Base-by-base conservation (phyloP, 2,797 vertebrate genomes). In the Fistularia commersonii region DNA sequence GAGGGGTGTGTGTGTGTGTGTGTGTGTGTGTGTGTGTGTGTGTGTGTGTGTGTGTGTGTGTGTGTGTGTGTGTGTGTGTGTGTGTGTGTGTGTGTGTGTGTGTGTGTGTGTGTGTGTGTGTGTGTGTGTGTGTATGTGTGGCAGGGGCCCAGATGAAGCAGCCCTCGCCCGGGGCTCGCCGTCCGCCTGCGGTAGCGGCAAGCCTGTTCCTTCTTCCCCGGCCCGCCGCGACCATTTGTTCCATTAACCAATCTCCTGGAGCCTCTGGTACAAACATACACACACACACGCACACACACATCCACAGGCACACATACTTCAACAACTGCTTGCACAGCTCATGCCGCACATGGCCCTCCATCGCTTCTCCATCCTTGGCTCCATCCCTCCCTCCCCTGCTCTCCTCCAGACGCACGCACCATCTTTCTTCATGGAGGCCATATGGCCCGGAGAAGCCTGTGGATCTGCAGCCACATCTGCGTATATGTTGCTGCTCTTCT, bases 381-480 rank as follows among this genome's bases (percentile, higher is more conserved):
- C 70, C 65, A 60, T 63, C 68, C 55, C 57, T 67, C 91, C 90
- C 92, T n/a, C n/a, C n/a, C n/a, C n/a, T n/a, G n/a, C 88, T 91
- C 90, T 92, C 88, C 92, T 96, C 93, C 95, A 98, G 94, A 97
- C 93, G 92, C 92, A 92, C 85, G 86, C 90, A 91, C 93, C 95
- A 95, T 97, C 95, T 96, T 96, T 93, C 94, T 93, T 91, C 88
- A 89, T 91, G 92, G 93, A 92, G 88, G 92, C 95, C 97, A 99
- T 98, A 98, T 99, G 97, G 95, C 92, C 90, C 86, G 88, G 91
- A 92, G 94, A 94, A 96, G 95, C 94, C 96, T 96, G 95, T 94
- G 93, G 94, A 96, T 95, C 93, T 97, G 92, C 90, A 92, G 89
- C 90, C 95, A 98, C 97, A 98, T 98, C 97, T 99, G 97, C 91